A percentile compares a stretch with the other conserved stretches of the same genome.
phyloP scores from a whole-genome alignment of 2,113 vertebrate species.

The Mus musculus region GRCm39 chrX:149970001-149970500 shows the following conservation, averaged over 20 bases:
- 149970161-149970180: background rate
- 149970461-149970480: background rate
- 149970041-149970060: background rate
- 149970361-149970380: background rate
- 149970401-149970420: background rate
- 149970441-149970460: background rate
- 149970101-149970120: background rate
- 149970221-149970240: background rate
- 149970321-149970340: background rate
- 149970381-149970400: background rate
- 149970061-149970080: background rate
- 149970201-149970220: background rate
- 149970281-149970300: background rate
- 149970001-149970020: background rate
- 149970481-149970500: background rate
- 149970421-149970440: background rate
- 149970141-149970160: background rate
- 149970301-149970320: background rate
- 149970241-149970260: background rate
- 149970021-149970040: background rate
- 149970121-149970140: background rate
- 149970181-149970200: background rate
- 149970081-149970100: background rate
- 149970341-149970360: background rate
- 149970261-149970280: background rate